phyloP scores from a whole-genome alignment of 2,113 vertebrate genomes.

The Bos taurus region ARS-UCD2.0 NC_037330.1:71635501-71636000 shows the following conservation, averaged over 20 bases:
- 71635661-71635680: background rate
- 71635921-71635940: background rate
- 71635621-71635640: conserved; percentile 1
- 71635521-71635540: background rate
- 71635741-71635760: background rate
- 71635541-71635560: background rate
- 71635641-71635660: conserved; percentile 7
- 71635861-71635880: background rate
- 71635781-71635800: background rate
- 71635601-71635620: background rate
- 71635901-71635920: background rate
- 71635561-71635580: background rate
- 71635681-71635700: background rate
- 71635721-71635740: background rate
- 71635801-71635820: conserved; percentile 26
- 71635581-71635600: background rate
- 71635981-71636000: background rate
- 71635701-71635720: background rate
- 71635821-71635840: background rate
- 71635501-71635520: conserved; percentile 29
- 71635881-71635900: background rate
- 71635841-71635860: background rate
- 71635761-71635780: background rate
- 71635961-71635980: conserved; percentile 27
- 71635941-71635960: conserved; percentile 22